Percentiles rank a stretch among this genome's conserved stretches.
Conservation (phyloP, 2,113 vertebrate species). For the Daboia siamensis region DNA sequence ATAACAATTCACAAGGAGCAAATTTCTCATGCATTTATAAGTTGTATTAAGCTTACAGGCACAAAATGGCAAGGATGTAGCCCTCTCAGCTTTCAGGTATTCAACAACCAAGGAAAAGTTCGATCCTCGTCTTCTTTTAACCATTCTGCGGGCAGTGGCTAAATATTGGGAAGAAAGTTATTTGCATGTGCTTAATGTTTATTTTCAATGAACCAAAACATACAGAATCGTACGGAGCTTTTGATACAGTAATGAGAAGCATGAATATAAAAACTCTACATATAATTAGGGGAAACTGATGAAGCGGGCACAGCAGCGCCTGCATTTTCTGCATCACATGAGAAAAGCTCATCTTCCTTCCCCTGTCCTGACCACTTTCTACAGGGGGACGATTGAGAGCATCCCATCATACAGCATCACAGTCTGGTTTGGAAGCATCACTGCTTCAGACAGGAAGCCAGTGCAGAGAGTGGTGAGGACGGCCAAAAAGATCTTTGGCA, state of each 20-base stretch:
- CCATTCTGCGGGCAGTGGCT: background rate
- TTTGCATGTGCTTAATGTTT: background rate
- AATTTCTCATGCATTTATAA: background rate
- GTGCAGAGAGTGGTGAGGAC: no score
- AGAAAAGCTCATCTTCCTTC: no score
- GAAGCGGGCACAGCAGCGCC: no score
- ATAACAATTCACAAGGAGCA: background rate
- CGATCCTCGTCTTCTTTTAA: background rate
- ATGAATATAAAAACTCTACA: background rate
- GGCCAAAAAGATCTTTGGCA: no score
- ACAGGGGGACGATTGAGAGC: no score
- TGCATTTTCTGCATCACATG: no score
- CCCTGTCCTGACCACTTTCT: no score
- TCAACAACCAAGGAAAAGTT: background rate
- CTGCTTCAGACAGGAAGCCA: no score
- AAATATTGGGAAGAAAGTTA: background rate
- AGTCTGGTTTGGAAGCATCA: no score
- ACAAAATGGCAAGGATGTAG: background rate
- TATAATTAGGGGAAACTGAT: background rate
- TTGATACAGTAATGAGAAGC: background rate
- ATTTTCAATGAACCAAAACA: background rate
- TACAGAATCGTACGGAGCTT: background rate
- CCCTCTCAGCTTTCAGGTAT: background rate
- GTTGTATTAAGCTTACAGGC: background rate
- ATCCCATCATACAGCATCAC: no score